Base-by-base conservation (phyloP, 2,113 vertebrate genomes). In the Oplegnathus fasciatus region DNA sequence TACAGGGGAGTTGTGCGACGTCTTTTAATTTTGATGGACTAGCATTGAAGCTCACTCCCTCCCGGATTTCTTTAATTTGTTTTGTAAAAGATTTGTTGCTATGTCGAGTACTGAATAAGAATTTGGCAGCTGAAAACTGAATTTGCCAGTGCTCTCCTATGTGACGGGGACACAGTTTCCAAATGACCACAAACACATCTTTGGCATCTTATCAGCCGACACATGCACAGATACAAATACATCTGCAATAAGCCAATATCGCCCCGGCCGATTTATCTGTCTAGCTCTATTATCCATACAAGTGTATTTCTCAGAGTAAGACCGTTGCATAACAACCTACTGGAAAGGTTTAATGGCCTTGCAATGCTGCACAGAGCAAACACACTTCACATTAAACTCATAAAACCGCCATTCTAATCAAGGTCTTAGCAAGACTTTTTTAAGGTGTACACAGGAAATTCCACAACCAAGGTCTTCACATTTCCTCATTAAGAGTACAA, bases 351-450 rank as follows among this genome's bases (percentile, higher is more conserved):
- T 55, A 78, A 58, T 37, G 65, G 34, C 75, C 62, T 79, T 79
- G 60, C 55, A 69, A 78, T 65, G 66, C 66, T 74, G 32, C 75
- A 76, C 65, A 81, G 54, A 84, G 67, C 40, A 86, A 92, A 78
- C 78, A 64, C 78, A 76, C 80, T 74, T 65, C 42, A 69, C 57
- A 66, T 75, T 46, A 24, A 26, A 42, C 48, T 2, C 44, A 70
- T 75, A 62, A 42, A 84, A 54, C 54, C 40, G 65, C 37, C 40
- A 64, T 67, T 42, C 48, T 69, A n/a, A 78, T 60, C 68, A 54
- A 76, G 48, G 79, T 78, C 80, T 37, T 15, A 14, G 42, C 10
- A 1, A 15, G 24, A 58, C 8, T 44, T 76, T 70, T 84, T 37
- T 5, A 26, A 61, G 40, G 58, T 42, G 28, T 26, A 76, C 11